phyloP scores from a whole-genome alignment of 2,113 vertebrate species.

The Gymnogyps californianus region DNA sequence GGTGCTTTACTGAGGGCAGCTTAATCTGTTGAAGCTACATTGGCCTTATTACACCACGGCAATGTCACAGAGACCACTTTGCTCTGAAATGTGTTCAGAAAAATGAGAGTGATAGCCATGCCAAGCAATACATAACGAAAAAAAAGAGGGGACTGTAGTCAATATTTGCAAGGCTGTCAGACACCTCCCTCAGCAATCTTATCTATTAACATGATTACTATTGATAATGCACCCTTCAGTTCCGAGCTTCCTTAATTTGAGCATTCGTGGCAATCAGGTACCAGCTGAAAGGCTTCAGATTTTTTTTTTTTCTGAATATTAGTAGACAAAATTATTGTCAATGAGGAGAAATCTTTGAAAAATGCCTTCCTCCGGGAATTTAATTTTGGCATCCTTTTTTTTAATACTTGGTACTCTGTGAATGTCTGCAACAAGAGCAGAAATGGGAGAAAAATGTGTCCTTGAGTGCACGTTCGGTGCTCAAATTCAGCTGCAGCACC shows the following conservation, averaged over 20 bases:
- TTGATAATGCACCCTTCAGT: background rate
- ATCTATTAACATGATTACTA: background rate
- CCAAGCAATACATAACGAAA: background rate
- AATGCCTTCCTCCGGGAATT: background rate
- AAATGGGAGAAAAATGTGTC: background rate
- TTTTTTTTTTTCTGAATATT: background rate
- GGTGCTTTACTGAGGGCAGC: background rate
- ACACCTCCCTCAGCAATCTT: background rate
- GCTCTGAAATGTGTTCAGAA: background rate
- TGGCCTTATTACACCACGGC: background rate
- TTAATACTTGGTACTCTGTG: background rate
- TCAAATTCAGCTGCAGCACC: conserved; percentile 16
- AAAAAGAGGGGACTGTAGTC: background rate
- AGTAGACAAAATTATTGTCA: background rate
- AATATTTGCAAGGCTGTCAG: background rate
- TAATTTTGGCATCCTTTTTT: background rate
- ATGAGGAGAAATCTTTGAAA: background rate
- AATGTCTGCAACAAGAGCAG: background rate
- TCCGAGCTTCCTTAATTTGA: background rate
- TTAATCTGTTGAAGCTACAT: background rate
- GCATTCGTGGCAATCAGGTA: background rate
- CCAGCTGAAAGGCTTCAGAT: background rate
- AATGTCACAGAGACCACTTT: background rate
- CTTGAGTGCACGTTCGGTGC: accelerated
- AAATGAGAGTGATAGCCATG: background rate